A percentile compares a stretch with the other conserved stretches of the same genome.
Conservation (phyloP, 2,888 invertebrate genomes). For the Marasmarcha lunaedactyla region DNA sequence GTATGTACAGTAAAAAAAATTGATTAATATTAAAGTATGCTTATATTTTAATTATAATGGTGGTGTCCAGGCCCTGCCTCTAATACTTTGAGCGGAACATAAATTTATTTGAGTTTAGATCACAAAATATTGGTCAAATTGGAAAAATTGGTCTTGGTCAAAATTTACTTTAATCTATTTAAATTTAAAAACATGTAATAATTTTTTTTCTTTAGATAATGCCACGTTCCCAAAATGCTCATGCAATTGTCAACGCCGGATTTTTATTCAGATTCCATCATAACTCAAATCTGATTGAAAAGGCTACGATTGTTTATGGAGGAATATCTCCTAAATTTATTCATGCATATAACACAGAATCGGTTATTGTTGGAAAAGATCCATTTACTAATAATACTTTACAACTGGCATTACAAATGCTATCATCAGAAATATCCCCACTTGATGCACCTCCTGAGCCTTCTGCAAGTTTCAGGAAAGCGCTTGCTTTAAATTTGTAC, state of each 20-base stretch:
- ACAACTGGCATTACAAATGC: slow-evolving; percentile 29
- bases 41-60: too few relatives aligned
- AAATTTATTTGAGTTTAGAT: too few relatives aligned
- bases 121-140: too few relatives aligned
- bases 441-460: slow-evolving; percentile 63
- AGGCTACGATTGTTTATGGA: slow-evolving; percentile 67
- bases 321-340: slow-evolving; percentile 53
- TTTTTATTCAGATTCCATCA: slow-evolving; percentile 61
- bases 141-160: too few relatives aligned
- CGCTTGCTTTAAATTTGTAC: slow-evolving; percentile 71
- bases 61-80: neutral
- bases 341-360: slow-evolving; percentile 65
- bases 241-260: slow-evolving; percentile 80
- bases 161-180: too few relatives aligned
- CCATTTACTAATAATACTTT: slow-evolving; percentile 45
- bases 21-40: too few relatives aligned
- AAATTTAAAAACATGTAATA: too few relatives aligned
- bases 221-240: slow-evolving; percentile 78
- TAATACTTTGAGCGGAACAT: too few relatives aligned
- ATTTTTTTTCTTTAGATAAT: slow-evolving; percentile 79
- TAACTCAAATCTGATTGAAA: slow-evolving; percentile 20
- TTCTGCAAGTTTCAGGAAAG: slow-evolving; percentile 68
- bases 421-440: slow-evolving; percentile 32
- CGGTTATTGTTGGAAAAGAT: slow-evolving; percentile 44
- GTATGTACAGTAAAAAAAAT: too few relatives aligned